Evolutionary conservation across 2,888 invertebrate species (phyloP).

Genomic region (Pyrocoelia pectoralis): DNA sequence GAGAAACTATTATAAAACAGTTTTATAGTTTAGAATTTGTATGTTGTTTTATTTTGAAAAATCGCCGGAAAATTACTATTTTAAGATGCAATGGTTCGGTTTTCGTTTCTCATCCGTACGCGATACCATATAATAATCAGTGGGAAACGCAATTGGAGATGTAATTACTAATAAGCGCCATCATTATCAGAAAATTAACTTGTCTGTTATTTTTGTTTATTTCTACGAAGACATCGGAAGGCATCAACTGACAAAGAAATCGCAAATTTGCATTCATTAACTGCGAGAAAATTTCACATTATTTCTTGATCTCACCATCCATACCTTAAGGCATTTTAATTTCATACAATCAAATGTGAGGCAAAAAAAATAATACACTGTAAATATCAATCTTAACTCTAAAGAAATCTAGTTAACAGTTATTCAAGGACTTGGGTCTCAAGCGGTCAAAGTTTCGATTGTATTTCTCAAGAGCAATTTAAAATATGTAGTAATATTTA

Average conservation of each 20-base stretch:
- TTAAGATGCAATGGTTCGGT: no score
- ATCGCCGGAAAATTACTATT: no score
- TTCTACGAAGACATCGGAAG: background rate
- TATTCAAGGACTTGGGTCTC: background rate
- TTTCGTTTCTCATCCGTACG: no score
- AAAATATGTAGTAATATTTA: background rate
- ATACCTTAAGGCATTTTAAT: slow-evolving; percentile 5
- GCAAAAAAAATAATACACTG: slow-evolving; percentile 4
- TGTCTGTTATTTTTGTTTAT: no score
- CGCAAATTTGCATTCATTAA: background rate
- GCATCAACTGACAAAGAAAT: slow-evolving; percentile 1
- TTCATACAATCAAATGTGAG: slow-evolving; percentile 11
- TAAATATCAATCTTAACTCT: slow-evolving; percentile 10
- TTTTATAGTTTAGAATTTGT: no score
- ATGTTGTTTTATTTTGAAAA: no score
- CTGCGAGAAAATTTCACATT: slow-evolving; percentile 5
- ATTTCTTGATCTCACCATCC: slow-evolving; percentile 2
- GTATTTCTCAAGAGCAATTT: background rate
- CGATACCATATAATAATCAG: no score
- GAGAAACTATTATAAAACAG: no score
- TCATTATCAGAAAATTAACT: no score
- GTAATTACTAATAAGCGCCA: no score
- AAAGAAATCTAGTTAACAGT: slow-evolving; percentile 11
- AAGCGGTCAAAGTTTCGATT: slow-evolving; percentile 1
- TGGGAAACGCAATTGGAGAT: no score